Evolutionary conservation across 2,113 vertebrate species (phyloP).

Genomic region (Callipepla squamata): DNA sequence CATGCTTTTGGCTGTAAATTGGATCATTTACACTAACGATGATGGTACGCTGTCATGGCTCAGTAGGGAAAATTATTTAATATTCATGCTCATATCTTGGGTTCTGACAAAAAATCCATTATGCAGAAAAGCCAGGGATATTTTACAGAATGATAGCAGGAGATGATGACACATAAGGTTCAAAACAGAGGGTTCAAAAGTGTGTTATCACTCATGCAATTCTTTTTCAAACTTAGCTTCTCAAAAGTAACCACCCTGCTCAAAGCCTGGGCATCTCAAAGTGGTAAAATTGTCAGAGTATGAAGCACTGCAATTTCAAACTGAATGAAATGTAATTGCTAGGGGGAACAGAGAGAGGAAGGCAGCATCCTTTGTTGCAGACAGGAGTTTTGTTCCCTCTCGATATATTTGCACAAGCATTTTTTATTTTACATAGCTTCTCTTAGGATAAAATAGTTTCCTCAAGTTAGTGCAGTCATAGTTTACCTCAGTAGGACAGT

Average conservation of each 20-base stretch:
- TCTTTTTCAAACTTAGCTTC: not conserved
- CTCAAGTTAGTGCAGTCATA: not conserved
- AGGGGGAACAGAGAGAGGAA: not conserved
- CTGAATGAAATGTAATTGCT: not conserved
- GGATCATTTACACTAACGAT: slow-evolving; percentile 48
- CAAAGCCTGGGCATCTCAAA: not conserved
- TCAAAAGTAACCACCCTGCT: not conserved
- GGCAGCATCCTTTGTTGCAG: not conserved
- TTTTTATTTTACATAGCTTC: not conserved
- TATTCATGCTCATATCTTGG: slow-evolving; percentile 26
- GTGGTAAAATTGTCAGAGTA: not conserved
- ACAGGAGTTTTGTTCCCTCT: not conserved
- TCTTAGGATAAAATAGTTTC: not conserved
- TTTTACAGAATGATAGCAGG: not conserved
- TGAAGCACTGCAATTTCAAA: not conserved
- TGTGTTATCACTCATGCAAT: not conserved
- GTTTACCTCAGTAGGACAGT: not conserved
- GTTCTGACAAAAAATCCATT: not conserved
- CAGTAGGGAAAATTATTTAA: slow-evolving; percentile 23
- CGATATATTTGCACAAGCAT: not conserved
- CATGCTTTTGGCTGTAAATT: slow-evolving; percentile 23
- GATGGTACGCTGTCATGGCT: slow-evolving; percentile 30
- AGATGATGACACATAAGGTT: not conserved
- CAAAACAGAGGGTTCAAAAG: not conserved
- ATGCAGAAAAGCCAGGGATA: not conserved